Base-by-base conservation (phyloP, 1,140 invertebrate genomes). In the Telenomus remus region DNA sequence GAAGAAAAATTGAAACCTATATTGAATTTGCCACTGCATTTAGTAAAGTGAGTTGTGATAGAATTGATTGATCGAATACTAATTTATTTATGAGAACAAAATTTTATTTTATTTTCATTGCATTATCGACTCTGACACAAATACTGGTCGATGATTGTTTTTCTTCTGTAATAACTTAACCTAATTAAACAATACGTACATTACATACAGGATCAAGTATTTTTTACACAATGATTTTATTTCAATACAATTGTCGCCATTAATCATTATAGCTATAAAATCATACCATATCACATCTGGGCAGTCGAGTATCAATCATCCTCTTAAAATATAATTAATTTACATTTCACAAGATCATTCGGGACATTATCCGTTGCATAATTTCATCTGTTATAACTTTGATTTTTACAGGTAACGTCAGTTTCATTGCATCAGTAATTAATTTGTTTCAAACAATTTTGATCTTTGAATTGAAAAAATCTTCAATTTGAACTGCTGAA, bases 211-310 rank as follows among this genome's bases (percentile, higher is more conserved):
- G 54, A 74, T 33, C 50, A 74, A 64, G 42, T 65, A 63, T 75
- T 74, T 70, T 74, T 69, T 8, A 78, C 70, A 73, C 19, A 3
- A 3, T 27, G 51, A 61, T 57, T 77, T 72, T 59, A 49, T 16
- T 53, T 54, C 27, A 53, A 48, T 65, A 65, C 50, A 65, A 49
- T 70, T 56, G 55, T 44, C 55, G 48, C 51, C 16, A 46, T 71
- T 54, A 44, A 72, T 65, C 47, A 12, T 64, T 16, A 55, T 57
- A 60, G 44, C 42, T 56, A 64, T 69, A 33, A 61, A 74, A 56
- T 71, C 56, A 57, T 61, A 81, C 81, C 78, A 39, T 86, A 80
- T 84, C 82, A 87, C 85, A 86, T 81, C 83, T 85, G 84, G 70
- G 82, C 82, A 84, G 76, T 66, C 73, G 71, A 81, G 76, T 80